Percentiles rank a stretch among this genome's conserved stretches.
Conservation (phyloP, 2,888 invertebrate species). For the Cheilosia vernalis region DNA sequence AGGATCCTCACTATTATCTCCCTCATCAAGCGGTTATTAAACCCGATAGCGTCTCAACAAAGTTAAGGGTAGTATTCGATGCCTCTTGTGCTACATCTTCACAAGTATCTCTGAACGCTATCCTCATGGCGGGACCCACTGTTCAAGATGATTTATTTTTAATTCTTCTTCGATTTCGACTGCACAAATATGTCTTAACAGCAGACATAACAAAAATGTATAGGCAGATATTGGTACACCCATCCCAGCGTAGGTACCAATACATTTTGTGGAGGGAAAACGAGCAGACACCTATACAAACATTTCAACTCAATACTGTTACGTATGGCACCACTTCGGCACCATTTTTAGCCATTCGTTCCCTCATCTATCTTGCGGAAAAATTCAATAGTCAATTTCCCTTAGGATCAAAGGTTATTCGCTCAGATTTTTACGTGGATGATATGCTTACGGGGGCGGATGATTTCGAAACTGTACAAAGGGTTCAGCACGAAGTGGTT, state of each 20-base stretch:
- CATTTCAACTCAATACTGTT: slow-evolving; percentile 66
- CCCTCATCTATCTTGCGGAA: slow-evolving; percentile 57
- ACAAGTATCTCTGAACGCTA: slow-evolving; percentile 55
- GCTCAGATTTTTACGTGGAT: slow-evolving; percentile 65
- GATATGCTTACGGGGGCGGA: slow-evolving; percentile 64
- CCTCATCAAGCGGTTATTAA: slow-evolving; percentile 23
- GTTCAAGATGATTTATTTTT: slow-evolving; percentile 54
- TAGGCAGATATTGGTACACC: slow-evolving; percentile 57
- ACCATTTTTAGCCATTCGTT: slow-evolving; percentile 58
- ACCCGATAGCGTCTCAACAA: background rate
- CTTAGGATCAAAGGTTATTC: slow-evolving; percentile 38
- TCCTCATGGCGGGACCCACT: slow-evolving; percentile 65
- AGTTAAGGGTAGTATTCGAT: no score
- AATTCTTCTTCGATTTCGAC: slow-evolving; percentile 58
- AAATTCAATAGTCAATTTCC: slow-evolving; percentile 31
- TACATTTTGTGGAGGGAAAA: slow-evolving; percentile 67
- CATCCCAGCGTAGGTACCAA: slow-evolving; percentile 54
- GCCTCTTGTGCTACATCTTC: slow-evolving; percentile 27
- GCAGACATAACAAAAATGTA: slow-evolving; percentile 75
- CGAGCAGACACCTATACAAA: slow-evolving; percentile 35
- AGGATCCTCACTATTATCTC: slow-evolving; percentile 13
- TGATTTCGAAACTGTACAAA: slow-evolving; percentile 17
- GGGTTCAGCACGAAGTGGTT: slow-evolving; percentile 18
- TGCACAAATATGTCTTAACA: slow-evolving; percentile 43
- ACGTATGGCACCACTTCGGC: slow-evolving; percentile 65